A percentile compares a stretch with the other conserved stretches of the same genome.
Evolutionary conservation across 2,888 invertebrate species (phyloP).

Genomic region (Rambutsinella grinnellia): DNA sequence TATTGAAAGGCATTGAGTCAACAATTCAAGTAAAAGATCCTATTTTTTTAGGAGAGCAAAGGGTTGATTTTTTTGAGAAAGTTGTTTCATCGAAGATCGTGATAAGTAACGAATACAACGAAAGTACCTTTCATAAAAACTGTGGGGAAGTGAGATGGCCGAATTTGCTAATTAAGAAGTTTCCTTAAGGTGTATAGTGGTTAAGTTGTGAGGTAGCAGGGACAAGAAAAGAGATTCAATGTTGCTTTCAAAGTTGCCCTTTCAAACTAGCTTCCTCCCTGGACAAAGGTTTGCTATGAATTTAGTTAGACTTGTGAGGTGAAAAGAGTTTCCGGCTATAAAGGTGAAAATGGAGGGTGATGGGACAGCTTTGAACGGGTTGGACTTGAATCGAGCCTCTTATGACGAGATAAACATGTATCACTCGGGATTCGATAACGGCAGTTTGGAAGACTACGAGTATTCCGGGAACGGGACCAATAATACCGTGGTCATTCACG

Average conservation of each 20-base stretch:
- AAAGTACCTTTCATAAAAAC: neutral
- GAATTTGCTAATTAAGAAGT: neutral
- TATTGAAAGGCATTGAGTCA: too few species aligned
- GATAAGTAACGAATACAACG: slow-evolving; percentile 12
- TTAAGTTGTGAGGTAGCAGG: neutral
- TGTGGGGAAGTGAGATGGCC: neutral
- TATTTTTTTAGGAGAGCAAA: too few species aligned
- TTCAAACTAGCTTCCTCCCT: too few species aligned
- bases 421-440: slow-evolving; percentile 31
- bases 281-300: too few species aligned
- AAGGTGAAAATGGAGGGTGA: slow-evolving; percentile 54
- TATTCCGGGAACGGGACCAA: slow-evolving; percentile 47
- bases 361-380: slow-evolving; percentile 41
- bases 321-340: too few species aligned
- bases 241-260: too few species aligned
- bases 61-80: too few species aligned
- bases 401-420: slow-evolving; percentile 50
- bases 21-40: too few species aligned
- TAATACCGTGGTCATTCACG: slow-evolving; percentile 56
- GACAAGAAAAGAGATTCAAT: too few species aligned
- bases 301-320: too few species aligned
- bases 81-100: too few species aligned
- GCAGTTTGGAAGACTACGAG: slow-evolving; percentile 50
- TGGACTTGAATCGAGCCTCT: slow-evolving; percentile 42
- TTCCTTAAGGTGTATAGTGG: neutral